Evolutionary conservation across 2,797 vertebrate species (phyloP).

Genomic region (Oceanodroma leucorhoa): DNA sequence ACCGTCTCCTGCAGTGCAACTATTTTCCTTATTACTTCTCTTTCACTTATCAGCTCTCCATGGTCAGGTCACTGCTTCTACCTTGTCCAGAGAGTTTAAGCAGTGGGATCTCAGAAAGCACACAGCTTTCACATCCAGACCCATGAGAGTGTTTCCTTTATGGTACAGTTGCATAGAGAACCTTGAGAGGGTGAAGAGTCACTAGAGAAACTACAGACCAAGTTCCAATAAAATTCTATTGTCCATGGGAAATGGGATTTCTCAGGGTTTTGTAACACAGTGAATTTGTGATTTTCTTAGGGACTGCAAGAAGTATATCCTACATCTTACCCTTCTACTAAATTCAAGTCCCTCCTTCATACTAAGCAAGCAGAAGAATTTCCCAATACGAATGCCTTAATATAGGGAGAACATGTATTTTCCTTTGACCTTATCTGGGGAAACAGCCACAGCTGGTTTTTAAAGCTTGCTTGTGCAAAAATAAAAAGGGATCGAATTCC

Average conservation of each 20-base stretch:
- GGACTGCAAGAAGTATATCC: background rate
- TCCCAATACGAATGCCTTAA: background rate
- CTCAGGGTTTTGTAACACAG: background rate
- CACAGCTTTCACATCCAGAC: background rate
- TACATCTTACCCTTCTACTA: background rate
- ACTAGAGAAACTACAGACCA: background rate
- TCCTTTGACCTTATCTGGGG: slow-evolving; percentile 12
- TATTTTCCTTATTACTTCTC: background rate
- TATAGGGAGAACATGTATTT: background rate
- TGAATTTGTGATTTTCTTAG: background rate
- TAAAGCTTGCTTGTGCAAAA: background rate
- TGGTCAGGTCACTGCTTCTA: background rate
- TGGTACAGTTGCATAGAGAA: background rate
- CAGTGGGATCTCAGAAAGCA: background rate
- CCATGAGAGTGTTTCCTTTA: background rate
- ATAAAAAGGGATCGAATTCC: background rate
- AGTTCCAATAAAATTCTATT: background rate
- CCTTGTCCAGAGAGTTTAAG: background rate
- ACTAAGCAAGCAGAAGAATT: background rate
- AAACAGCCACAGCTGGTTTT: background rate
- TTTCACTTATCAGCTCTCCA: background rate
- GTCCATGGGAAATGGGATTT: background rate
- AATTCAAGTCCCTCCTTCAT: background rate
- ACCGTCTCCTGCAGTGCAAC: background rate
- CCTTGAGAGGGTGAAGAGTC: background rate